Evolutionary conservation across 2,888 invertebrate species (phyloP).

Genomic region (Ichneumoninae sp.): DNA sequence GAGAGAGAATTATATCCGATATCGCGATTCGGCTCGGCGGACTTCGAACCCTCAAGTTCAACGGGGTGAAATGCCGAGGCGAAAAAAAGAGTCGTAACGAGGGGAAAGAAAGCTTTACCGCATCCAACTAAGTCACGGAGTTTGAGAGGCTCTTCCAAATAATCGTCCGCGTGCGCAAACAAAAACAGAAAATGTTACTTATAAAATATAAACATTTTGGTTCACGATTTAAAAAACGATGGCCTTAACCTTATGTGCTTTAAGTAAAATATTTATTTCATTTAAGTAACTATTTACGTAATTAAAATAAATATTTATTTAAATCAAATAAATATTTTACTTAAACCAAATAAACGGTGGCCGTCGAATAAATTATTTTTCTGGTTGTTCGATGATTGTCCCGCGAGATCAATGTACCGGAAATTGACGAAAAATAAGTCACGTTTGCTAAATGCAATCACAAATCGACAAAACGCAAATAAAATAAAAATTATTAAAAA

Average conservation of each 20-base stretch:
- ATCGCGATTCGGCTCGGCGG: constrained; percentile 30
- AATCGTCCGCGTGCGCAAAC: neutral
- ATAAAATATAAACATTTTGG: neutral
- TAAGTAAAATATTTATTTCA: too few relatives aligned
- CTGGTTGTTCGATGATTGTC: neutral
- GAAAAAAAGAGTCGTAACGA: neutral
- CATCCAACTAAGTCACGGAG: neutral
- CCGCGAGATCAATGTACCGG: neutral
- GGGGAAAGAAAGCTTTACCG: neutral
- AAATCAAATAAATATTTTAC: too few relatives aligned
- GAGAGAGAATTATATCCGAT: constrained; percentile 25
- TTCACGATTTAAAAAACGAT: neutral
- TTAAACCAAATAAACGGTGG: too few relatives aligned
- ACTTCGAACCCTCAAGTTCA: constrained; percentile 47
- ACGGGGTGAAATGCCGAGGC: constrained; percentile 16
- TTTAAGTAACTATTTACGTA: too few relatives aligned
- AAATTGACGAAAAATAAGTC: neutral
- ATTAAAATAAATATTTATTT: too few relatives aligned
- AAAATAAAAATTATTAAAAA: neutral
- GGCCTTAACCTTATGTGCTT: neutral
- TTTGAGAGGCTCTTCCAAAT: neutral
- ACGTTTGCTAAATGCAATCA: neutral
- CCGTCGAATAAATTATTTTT: too few relatives aligned
- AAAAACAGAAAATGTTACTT: neutral
- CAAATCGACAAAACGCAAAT: neutral